A percentile compares a stretch with the other conserved stretches of the same genome.
Evolutionary conservation across 1,140 invertebrate genomes (phyloP).

Genomic region (Rhagoletis zephyria): DNA sequence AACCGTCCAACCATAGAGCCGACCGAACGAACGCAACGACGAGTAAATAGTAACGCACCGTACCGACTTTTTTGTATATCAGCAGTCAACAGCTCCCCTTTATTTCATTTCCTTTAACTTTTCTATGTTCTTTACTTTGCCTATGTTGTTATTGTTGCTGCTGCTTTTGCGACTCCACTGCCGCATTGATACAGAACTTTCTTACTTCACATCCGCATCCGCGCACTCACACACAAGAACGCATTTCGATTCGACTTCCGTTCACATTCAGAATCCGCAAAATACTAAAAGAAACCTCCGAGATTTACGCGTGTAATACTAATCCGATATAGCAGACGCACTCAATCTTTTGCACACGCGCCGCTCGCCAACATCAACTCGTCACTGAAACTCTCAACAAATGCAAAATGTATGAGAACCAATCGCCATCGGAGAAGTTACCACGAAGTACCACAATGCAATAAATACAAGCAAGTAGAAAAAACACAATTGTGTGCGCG

Average conservation of each 20-base stretch:
- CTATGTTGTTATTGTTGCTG: neutral
- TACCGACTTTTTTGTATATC: neutral
- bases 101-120: constrained; percentile 25
- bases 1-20: neutral
- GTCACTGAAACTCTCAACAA: constrained; percentile 6
- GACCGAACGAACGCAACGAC: constrained; percentile 14
- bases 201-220: constrained; percentile 24
- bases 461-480: neutral
- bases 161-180: neutral
- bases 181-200: neutral
- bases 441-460: neutral
- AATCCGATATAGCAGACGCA: constrained; percentile 7
- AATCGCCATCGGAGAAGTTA: constrained; percentile 22
- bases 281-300: constrained; percentile 6
- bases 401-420: constrained; percentile 18
- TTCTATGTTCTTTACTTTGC: neutral
- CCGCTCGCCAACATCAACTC: constrained; percentile 33
- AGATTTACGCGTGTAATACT: neutral
- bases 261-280: neutral
- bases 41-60: neutral
- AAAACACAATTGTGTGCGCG: neutral
- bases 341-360: neutral
- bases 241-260: constrained; percentile 11
- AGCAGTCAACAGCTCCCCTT: neutral
- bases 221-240: constrained; percentile 3